Evolutionary conservation across 2,797 vertebrate genomes (phyloP).

Genomic region (Anniella stebbinsi): DNA sequence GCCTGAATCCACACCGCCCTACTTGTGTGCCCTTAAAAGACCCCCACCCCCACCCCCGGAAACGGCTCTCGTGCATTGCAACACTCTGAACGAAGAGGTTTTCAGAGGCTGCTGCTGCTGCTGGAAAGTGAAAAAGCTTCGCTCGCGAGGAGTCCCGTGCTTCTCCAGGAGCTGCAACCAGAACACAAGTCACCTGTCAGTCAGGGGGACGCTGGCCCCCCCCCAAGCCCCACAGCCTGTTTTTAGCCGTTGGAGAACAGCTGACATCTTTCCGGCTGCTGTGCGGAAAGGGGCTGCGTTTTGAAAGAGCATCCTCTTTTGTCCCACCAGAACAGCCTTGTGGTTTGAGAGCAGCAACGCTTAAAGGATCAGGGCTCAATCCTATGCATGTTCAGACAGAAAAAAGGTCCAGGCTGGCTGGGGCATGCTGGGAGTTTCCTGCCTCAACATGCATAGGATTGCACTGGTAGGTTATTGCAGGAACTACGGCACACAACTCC

Average conservation of each 20-base stretch:
- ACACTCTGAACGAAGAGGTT: background rate
- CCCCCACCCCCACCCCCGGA: background rate
- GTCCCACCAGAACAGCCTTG: background rate
- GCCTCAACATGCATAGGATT: too few relatives aligned
- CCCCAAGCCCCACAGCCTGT: constrained; percentile 1
- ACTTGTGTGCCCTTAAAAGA: background rate
- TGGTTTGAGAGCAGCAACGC: rapidly evolving
- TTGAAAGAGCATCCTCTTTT: constrained; percentile 51
- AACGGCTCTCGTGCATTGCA: background rate
- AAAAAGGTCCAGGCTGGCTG: too few relatives aligned
- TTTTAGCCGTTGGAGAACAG: constrained; percentile 70
- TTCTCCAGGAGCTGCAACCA: constrained; percentile 19
- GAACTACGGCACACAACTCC: too few relatives aligned
- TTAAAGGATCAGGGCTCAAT: background rate
- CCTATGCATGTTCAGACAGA: too few relatives aligned
- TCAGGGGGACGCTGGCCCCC: constrained; percentile 40
- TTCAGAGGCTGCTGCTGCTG: rapidly evolving
- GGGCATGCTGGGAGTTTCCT: too few relatives aligned
- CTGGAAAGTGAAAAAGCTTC: rapidly evolving
- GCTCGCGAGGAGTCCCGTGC: background rate
- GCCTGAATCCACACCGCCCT: too few relatives aligned
- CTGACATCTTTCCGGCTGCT: constrained; percentile 68
- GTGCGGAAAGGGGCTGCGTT: background rate
- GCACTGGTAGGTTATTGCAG: too few relatives aligned
- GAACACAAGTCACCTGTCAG: constrained; percentile 65